A percentile compares a stretch with the other conserved stretches of the same genome.
Conservation (phyloP, 2,113 vertebrate genomes). For the Dromaius novaehollandiae region DNA sequence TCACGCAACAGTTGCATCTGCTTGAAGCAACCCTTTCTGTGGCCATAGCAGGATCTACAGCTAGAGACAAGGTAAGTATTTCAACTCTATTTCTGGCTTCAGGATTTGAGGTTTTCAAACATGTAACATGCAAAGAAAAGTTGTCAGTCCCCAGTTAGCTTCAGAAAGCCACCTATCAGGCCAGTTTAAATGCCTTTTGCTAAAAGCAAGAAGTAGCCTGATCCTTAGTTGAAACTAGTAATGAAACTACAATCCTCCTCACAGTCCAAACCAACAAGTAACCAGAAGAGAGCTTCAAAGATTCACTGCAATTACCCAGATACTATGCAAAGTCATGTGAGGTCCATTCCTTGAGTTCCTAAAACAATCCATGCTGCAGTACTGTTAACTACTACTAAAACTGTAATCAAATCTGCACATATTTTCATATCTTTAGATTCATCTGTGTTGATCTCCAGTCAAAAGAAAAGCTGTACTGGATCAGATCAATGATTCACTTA, state of each 20-base stretch:
- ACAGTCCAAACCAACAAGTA: background rate
- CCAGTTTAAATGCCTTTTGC: background rate
- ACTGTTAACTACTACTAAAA: background rate
- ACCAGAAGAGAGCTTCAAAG: background rate
- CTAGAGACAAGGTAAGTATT: background rate
- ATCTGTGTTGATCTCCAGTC: background rate
- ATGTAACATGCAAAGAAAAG: background rate
- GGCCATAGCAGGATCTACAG: background rate
- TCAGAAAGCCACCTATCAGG: background rate
- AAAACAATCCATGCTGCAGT: background rate
- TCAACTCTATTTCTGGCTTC: background rate
- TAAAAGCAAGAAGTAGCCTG: background rate
- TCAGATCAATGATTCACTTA: background rate
- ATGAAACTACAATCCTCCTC: background rate
- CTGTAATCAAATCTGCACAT: background rate
- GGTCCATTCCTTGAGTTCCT: background rate
- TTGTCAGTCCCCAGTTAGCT: background rate
- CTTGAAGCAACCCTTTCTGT: too few relatives aligned
- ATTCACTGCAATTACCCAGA: background rate
- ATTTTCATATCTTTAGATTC: background rate
- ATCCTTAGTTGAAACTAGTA: background rate
- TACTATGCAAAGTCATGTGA: background rate
- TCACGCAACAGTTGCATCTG: too few relatives aligned
- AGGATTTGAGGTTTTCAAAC: background rate
- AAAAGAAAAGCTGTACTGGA: background rate